Evolutionary conservation across 2,113 vertebrate genomes (phyloP).

Genomic region (Lepidiolamprologus cunningtoni): DNA sequence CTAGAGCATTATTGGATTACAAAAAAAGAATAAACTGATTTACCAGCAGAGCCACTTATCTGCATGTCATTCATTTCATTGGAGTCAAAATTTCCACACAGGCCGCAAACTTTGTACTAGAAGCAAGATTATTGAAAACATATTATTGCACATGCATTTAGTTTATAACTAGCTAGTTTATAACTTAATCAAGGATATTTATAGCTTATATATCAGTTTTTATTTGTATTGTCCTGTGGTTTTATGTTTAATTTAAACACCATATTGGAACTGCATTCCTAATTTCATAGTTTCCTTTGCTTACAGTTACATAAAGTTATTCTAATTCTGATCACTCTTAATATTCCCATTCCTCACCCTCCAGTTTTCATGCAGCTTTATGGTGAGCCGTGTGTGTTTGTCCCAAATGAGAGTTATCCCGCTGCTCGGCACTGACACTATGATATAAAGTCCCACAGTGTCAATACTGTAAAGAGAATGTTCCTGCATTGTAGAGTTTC

Average conservation of each 20-base stretch:
- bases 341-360: slow-evolving; percentile 51
- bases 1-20: background rate
- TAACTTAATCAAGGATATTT: rapidly evolving
- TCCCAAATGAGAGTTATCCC: slow-evolving; percentile 79
- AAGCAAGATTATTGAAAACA: background rate
- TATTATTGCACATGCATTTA: background rate
- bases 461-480: slow-evolving; percentile 60
- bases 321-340: background rate
- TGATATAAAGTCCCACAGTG: slow-evolving; percentile 74
- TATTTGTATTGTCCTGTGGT: background rate
- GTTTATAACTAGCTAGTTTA: background rate
- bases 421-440: slow-evolving; percentile 58
- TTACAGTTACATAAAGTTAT: background rate
- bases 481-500: background rate
- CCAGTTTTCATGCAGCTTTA: slow-evolving; percentile 65
- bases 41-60: background rate
- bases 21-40: background rate
- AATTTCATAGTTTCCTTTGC: background rate
- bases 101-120: background rate
- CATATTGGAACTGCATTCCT: background rate
- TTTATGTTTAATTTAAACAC: background rate
- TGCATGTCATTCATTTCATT: background rate
- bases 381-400: slow-evolving; percentile 73
- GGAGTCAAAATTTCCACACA: background rate
- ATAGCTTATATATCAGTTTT: background rate